phyloP scores from a whole-genome alignment of 2,888 invertebrate species.

The Pseudococcus viburni region DNA sequence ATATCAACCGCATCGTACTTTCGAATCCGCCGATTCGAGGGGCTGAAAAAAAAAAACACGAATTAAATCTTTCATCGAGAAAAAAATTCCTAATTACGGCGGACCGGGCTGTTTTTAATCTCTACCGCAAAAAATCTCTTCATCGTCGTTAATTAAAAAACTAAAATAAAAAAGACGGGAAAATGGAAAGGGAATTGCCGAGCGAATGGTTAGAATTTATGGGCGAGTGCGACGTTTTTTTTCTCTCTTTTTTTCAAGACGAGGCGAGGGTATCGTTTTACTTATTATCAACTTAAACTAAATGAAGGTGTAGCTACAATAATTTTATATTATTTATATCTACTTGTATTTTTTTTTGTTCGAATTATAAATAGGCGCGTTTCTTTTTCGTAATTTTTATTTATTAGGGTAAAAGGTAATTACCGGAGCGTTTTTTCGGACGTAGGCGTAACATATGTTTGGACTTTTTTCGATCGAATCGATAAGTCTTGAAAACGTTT shows the following conservation, averaged over 20 bases:
- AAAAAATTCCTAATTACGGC: slow-evolving; percentile 12
- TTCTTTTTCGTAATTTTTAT: background rate
- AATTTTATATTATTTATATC: slow-evolving; percentile 6
- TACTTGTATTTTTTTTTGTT: background rate
- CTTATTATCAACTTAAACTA: background rate
- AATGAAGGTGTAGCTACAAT: background rate
- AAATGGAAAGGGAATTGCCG: slow-evolving; percentile 3
- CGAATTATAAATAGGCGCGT: background rate
- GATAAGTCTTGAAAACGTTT: background rate
- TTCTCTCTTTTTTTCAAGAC: background rate
- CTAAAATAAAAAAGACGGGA: slow-evolving; percentile 6
- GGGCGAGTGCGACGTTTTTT: background rate
- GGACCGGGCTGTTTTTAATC: slow-evolving; percentile 3
- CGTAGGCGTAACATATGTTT: background rate
- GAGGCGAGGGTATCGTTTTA: background rate
- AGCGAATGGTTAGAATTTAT: slow-evolving; percentile 19
- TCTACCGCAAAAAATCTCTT: slow-evolving; percentile 5
- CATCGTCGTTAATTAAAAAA: slow-evolving; percentile 25
- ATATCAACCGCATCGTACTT: background rate
- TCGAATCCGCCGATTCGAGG: background rate
- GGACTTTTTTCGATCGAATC: background rate
- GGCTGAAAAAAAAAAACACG: slow-evolving; percentile 9
- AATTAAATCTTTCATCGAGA: slow-evolving; percentile 25
- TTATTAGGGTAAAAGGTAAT: background rate
- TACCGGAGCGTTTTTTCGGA: background rate